Percentiles rank a stretch among this genome's conserved stretches.
Evolutionary conservation across 2,113 vertebrate species (phyloP).

Genomic region (Rhegmatorhina hoffmannsi): DNA sequence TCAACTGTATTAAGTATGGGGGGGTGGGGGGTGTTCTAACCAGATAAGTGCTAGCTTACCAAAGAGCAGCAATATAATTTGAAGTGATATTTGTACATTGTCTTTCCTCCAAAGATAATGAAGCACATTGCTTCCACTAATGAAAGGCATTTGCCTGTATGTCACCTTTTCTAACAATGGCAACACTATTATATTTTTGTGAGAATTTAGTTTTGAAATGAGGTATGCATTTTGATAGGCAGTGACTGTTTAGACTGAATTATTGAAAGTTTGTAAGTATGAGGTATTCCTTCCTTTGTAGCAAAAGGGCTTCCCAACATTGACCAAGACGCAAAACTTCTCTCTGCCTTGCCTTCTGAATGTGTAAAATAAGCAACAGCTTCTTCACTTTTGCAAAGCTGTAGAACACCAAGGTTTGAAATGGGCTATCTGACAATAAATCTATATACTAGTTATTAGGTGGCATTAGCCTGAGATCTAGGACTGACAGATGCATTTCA

Average conservation of each 20-base stretch:
- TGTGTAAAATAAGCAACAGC: not conserved
- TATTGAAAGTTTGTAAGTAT: not conserved
- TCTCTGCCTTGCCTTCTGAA: not conserved
- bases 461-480: not conserved
- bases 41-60: not conserved
- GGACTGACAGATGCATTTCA: not conserved
- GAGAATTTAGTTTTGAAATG: not conserved
- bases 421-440: not conserved
- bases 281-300: not conserved
- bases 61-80: not conserved
- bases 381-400: not conserved
- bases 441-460: not conserved
- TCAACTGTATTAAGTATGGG: not conserved
- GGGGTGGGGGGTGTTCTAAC: not conserved
- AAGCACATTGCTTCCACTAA: not conserved
- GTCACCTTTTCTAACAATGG: not conserved
- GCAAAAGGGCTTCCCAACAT: not conserved
- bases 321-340: not conserved
- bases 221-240: not conserved
- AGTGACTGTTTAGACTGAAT: not conserved
- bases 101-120: not conserved
- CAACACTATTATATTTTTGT: not conserved
- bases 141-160: not conserved
- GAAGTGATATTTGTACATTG: not conserved
- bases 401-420: not conserved